Percentiles rank a stretch among this genome's conserved stretches.
phyloP scores from a whole-genome alignment of 2,888 invertebrate genomes.

The Leptopilina drosophilae region DNA sequence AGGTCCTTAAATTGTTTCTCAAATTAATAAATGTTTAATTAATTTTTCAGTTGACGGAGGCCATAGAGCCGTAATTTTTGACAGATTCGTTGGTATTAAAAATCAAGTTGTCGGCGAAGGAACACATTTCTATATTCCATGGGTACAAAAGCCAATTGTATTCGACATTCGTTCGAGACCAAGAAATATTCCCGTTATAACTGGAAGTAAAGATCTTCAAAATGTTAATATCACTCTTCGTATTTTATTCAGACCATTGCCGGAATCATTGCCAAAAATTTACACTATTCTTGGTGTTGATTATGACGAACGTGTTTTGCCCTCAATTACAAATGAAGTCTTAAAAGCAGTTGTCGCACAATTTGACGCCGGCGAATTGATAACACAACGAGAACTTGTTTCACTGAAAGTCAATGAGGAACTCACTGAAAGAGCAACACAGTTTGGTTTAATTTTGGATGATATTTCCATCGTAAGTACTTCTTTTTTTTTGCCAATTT shows the following conservation, averaged over 20 bases:
- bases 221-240: conserved; percentile 99
- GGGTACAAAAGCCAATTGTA: conserved; percentile 99
- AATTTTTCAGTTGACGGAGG: conserved; percentile 94
- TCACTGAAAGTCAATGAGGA: conserved; percentile 94
- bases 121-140: conserved; percentile 98
- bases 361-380: conserved; percentile 99
- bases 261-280: conserved; percentile 95
- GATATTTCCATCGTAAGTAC: conserved; percentile 94
- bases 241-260: conserved; percentile 96
- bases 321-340: conserved; percentile 99
- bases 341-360: conserved; percentile 99
- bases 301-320: conserved; percentile 98
- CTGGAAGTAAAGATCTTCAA: conserved; percentile 99
- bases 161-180: conserved; percentile 98
- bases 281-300: conserved; percentile 97
- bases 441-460: conserved; percentile 98
- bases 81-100: conserved; percentile 97
- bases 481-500: conserved; percentile 8
- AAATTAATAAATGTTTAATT: not conserved
- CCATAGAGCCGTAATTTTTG: conserved; percentile 99
- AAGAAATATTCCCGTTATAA: conserved; percentile 96
- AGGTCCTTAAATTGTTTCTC: conserved; percentile 44
- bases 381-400: conserved; percentile 97
- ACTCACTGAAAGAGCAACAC: conserved; percentile 92
- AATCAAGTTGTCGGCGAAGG: conserved; percentile 96